A percentile compares a stretch with the other conserved stretches of the same genome.
Conservation (phyloP, 2,797 vertebrate species). For the Tarsius wallacei region DNA sequence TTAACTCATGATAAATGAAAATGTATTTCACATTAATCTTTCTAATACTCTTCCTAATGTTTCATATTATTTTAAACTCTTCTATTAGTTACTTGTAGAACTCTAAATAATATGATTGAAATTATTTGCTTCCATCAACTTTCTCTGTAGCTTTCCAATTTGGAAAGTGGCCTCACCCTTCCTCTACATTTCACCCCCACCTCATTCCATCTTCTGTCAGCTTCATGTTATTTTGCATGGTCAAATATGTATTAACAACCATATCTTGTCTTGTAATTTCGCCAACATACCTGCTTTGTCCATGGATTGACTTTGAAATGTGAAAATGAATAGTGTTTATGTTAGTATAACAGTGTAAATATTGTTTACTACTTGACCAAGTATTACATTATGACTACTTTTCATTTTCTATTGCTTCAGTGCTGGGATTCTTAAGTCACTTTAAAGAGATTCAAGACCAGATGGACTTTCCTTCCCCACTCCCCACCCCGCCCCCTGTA, state of each 20-base stretch:
- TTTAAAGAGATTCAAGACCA: slow-evolving; percentile 25
- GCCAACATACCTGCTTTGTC: not conserved
- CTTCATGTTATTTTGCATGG: not conserved
- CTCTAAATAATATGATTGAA: not conserved
- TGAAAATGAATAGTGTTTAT: not conserved
- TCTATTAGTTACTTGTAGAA: not conserved
- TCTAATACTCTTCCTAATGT: not conserved
- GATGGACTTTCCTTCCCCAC: slow-evolving; percentile 19
- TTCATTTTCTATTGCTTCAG: not conserved
- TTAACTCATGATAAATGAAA: not conserved
- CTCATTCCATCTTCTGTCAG: not conserved
- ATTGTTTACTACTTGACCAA: not conserved
- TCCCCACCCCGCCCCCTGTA: not conserved
- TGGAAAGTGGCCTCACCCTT: not conserved
- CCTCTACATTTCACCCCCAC: not conserved
- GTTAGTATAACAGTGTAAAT: not conserved
- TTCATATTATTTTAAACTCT: slow-evolving; percentile 28
- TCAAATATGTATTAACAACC: not conserved
- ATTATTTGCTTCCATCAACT: not conserved
- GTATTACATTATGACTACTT: not conserved
- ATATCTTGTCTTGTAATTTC: not conserved
- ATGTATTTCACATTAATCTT: not conserved
- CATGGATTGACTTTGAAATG: slow-evolving; percentile 11
- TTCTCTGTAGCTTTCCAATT: not conserved
- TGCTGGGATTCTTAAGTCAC: not conserved